phyloP scores from a whole-genome alignment of 1,140 invertebrate genomes.

The Lucilia sericata region DNA sequence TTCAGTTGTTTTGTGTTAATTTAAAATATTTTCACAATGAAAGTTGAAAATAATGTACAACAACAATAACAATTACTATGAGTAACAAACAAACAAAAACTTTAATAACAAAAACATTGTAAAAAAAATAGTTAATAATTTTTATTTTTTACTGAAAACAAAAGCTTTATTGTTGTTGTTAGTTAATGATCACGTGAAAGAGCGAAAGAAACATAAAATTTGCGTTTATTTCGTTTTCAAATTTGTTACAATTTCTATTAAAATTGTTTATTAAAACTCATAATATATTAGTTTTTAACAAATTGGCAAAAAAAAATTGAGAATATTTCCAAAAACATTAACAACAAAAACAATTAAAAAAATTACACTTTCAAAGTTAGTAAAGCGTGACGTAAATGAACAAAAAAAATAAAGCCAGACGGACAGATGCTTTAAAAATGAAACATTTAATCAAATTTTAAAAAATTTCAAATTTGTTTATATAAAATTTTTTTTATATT shows the following conservation, averaged over 20 bases:
- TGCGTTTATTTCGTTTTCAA: not conserved
- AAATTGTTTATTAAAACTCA: too few species aligned
- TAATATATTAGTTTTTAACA: too few species aligned
- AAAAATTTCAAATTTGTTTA: not conserved
- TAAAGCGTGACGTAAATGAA: conserved; percentile 15
- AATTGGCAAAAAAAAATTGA: not conserved
- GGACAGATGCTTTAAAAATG: too few species aligned
- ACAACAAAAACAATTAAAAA: not conserved
- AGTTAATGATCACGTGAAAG: not conserved
- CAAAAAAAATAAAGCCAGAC: too few species aligned
- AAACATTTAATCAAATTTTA: not conserved
- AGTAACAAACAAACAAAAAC: conserved; percentile 31
- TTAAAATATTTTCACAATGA: conserved; percentile 24
- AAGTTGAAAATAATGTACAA: conserved; percentile 1
- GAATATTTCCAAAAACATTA: not conserved
- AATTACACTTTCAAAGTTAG: conserved; percentile 28
- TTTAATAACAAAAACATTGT: not conserved
- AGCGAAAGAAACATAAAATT: not conserved
- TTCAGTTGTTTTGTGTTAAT: too few species aligned
- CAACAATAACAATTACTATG: conserved; percentile 15
- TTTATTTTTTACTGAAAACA: conserved; percentile 4
- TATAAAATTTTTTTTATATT: not conserved
- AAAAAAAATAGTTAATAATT: conserved; percentile 23
- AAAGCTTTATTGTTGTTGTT: not conserved
- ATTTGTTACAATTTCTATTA: not conserved